These are phyloP conservation scores for Agrotis clavis DNA, from an alignment of 2,888 invertebrate genomes.

Conservation along the genomic window DNA sequence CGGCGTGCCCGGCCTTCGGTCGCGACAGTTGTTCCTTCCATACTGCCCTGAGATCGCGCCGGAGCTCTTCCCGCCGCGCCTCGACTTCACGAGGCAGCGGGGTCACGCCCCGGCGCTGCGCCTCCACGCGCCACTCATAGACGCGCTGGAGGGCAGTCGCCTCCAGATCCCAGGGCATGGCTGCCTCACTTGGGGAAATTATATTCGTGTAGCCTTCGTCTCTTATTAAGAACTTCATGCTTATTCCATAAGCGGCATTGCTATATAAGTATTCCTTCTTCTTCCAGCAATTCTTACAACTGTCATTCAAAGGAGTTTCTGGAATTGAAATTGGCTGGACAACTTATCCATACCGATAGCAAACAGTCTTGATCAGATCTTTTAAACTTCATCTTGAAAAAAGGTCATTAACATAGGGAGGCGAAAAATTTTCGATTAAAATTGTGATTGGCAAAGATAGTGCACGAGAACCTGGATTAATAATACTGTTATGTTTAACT, in stretches of 20 bases:
- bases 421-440: background rate
- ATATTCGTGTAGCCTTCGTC: background rate
- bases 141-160: too few species aligned
- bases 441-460: background rate
- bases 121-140: too few species aligned
- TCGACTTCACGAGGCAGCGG: too few species aligned
- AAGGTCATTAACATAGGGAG: background rate
- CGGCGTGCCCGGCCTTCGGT: too few species aligned
- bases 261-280: slow-evolving; percentile 11
- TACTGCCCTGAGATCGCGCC: too few species aligned
- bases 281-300: slow-evolving; percentile 19
- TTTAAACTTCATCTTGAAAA: slow-evolving; percentile 18
- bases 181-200: too few species aligned
- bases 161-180: too few species aligned
- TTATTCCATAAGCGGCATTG: slow-evolving; percentile 12
- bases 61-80: too few species aligned
- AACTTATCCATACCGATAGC: slow-evolving; percentile 37
- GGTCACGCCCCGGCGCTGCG: too few species aligned
- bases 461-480: too few species aligned
- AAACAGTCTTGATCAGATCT: slow-evolving; percentile 17
- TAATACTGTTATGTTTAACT: too few species aligned
- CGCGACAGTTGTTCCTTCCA: too few species aligned
- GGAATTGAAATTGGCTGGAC: slow-evolving; percentile 21
- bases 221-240: background rate
- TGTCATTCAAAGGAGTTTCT: slow-evolving; percentile 33